Conservation (phyloP, 2,113 vertebrate species). For the Halcyon malimbica region DNA sequence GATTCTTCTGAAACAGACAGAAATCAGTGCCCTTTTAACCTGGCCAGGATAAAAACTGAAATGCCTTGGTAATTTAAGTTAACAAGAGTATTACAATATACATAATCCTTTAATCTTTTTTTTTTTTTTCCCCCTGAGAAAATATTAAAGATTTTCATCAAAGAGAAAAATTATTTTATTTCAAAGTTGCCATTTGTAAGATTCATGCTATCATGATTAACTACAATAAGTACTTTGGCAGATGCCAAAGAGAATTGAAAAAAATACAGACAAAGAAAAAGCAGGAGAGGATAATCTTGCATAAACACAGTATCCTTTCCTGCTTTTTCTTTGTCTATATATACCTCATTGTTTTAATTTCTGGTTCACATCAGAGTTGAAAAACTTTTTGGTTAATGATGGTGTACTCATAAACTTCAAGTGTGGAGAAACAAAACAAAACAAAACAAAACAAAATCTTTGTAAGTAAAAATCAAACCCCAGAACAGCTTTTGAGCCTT, state of each 20-base stretch:
- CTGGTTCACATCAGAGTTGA: neutral
- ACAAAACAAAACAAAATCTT: neutral
- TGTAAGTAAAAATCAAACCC: neutral
- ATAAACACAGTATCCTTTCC: neutral
- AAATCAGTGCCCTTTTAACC: neutral
- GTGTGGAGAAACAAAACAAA: neutral
- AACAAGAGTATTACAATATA: neutral
- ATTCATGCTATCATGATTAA: neutral
- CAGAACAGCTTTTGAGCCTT: conserved; percentile 1
- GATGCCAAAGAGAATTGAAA: neutral
- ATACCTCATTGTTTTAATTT: neutral
- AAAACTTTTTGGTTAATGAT: neutral
- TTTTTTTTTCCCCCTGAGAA: neutral
- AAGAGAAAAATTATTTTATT: neutral
- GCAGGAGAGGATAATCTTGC: neutral
- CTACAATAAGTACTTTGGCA: neutral
- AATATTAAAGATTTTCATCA: neutral
- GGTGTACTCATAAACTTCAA: neutral
- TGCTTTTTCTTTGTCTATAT: too few relatives aligned
- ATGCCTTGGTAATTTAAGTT: neutral
- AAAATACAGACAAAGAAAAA: neutral
- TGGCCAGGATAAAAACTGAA: neutral
- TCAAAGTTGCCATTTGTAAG: neutral
- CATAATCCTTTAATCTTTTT: neutral
- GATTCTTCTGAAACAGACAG: neutral